Evolutionary conservation across 2,797 vertebrate species (phyloP), one percentile per base, ranked within the genome.

Genomic region (Labeo calbasu): DNA sequence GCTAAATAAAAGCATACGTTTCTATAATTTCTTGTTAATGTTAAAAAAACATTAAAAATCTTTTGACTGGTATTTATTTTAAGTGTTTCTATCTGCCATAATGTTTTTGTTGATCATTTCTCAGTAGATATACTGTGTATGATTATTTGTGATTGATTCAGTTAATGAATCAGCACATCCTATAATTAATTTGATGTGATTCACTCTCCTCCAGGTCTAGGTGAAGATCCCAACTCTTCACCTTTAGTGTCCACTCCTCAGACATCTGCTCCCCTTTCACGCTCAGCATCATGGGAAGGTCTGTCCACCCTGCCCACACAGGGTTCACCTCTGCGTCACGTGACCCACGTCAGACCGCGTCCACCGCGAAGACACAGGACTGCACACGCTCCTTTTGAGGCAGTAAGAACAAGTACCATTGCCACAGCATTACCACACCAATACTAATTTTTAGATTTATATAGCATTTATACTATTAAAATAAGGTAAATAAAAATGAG

Each of bases 241-340:
- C 94, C 94, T 0, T 90, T 92, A 19, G 92, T 92, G 12, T 89
- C 95, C 5, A 95, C 94, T 65, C 94, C 95, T 0, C 93, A 93
- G 1, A 90, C 91, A 91, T 93, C 92, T 2, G 93, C 93, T 75
- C 89, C 94, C 28, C 92, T 96, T 0, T 92, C 93, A 28, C 95
- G 94, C 87, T 94, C 96, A 0, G 95, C 96, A 73, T 97, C 97
- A 32, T 97, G 96, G 93, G 97, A 98, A 90, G 95, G 94, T 81
- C 93, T 98, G 23, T 94, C 96, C 0, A 96, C 96, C 23, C 94
- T 97, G 40, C 97, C 97, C 23, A 98, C 97, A 82, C 96, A 97
- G 1, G 97, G 97, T 79, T 94, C 94, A 23, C 97, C 96, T 36
- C 90, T 98, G 81, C 95, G 93, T 75, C 97, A 97, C 15, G 95